Conservation (phyloP, 2,888 invertebrate genomes). For the Hedya salicella region DNA sequence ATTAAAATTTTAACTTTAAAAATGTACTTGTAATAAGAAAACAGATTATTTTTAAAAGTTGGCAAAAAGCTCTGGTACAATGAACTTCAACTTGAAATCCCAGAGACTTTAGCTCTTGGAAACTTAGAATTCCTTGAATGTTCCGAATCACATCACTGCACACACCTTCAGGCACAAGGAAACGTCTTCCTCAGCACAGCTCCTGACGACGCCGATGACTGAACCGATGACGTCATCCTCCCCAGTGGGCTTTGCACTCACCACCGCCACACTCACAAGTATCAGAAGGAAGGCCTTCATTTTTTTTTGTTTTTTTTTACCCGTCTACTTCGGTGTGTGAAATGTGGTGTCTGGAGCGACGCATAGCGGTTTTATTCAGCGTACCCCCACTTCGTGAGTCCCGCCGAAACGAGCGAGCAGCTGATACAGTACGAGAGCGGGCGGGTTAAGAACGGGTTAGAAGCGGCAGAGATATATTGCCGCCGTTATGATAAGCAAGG, state of each 20-base stretch:
- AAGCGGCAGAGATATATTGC: slow-evolving; percentile 49
- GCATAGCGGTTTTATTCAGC: slow-evolving; percentile 76
- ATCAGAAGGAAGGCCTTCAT: slow-evolving; percentile 81
- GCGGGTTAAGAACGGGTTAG: slow-evolving; percentile 50
- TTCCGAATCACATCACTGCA: slow-evolving; percentile 59
- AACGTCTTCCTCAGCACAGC: slow-evolving; percentile 88
- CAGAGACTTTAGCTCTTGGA: no score
- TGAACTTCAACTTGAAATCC: no score
- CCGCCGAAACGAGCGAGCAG: slow-evolving; percentile 47
- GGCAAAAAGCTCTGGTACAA: no score
- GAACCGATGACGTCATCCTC: slow-evolving; percentile 85
- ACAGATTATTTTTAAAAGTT: no score
- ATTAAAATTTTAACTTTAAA: no score
- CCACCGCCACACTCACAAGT: slow-evolving; percentile 80
- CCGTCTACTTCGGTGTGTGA: slow-evolving; percentile 58
- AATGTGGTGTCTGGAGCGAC: slow-evolving; percentile 70
- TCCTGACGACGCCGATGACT: slow-evolving; percentile 88
- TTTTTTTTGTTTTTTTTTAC: slow-evolving; percentile 50
- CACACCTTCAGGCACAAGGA: slow-evolving; percentile 90
- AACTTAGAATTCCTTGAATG: slow-evolving; percentile 3
- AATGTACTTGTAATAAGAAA: no score
- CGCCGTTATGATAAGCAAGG: neutral
- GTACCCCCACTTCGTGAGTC: slow-evolving; percentile 68
- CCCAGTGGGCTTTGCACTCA: slow-evolving; percentile 75
- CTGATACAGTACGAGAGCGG: slow-evolving; percentile 48